A percentile compares a stretch with the other conserved stretches of the same genome.
phyloP scores from a whole-genome alignment of 1,140 invertebrate genomes.

The Hermetia illucens region DNA sequence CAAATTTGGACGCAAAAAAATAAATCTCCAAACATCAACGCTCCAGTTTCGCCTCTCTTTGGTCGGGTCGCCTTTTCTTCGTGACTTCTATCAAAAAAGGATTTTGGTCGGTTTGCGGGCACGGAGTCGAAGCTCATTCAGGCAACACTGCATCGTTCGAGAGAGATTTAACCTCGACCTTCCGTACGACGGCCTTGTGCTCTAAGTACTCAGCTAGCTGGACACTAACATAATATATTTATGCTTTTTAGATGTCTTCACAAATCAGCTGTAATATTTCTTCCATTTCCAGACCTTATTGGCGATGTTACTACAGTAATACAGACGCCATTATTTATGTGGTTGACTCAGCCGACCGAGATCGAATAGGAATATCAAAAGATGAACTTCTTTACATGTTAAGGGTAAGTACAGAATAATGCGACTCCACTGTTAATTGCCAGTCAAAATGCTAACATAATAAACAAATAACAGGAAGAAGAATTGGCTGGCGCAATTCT shows the following conservation, averaged over 20 bases:
- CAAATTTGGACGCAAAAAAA: no score
- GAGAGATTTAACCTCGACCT: no score
- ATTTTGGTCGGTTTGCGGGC: no score
- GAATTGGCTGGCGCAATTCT: constrained; percentile 90
- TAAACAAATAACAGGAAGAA: constrained; percentile 60
- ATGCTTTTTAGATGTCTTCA: constrained; percentile 4
- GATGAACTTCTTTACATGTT: constrained; percentile 96
- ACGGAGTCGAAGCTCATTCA: no score
- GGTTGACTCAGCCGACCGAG: constrained; percentile 95
- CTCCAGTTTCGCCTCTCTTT: no score
- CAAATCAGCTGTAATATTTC: no score
- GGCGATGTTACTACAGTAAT: constrained; percentile 99
- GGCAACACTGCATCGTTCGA: constrained; percentile 1
- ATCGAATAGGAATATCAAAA: constrained; percentile 98
- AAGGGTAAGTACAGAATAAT: constrained; percentile 46
- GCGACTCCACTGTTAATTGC: no score
- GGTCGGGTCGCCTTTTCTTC: no score
- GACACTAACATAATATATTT: neutral
- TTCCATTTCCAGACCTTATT: constrained; percentile 78
- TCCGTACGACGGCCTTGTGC: no score
- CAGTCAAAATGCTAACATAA: constrained; percentile 6
- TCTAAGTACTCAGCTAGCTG: neutral
- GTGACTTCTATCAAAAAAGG: no score
- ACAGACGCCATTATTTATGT: constrained; percentile 99
- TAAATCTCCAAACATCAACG: no score